phyloP scores from a whole-genome alignment of 2,797 vertebrate species.

The Mus minutoides region DNA sequence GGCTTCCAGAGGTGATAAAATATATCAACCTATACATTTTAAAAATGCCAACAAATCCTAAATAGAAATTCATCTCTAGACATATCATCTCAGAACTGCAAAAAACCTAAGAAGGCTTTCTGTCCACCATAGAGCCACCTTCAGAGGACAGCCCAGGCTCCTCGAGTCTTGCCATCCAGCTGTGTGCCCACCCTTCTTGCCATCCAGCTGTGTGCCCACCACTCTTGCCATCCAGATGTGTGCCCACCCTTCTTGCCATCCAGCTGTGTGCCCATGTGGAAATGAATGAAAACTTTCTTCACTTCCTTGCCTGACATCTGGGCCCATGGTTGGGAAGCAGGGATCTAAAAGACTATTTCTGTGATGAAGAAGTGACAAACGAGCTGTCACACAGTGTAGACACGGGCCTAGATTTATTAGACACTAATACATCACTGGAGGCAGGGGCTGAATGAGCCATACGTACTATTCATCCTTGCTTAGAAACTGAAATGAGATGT shows the following conservation, averaged over 20 bases:
- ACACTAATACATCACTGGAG: background rate
- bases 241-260: background rate
- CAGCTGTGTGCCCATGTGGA: background rate
- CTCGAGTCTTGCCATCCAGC: background rate
- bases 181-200: background rate
- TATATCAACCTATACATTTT: background rate
- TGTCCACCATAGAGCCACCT: background rate
- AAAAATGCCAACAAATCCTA: background rate
- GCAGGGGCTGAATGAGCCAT: background rate
- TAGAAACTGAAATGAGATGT: background rate
- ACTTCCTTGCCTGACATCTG: background rate
- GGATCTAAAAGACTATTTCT: background rate
- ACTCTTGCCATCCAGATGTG: too few species aligned
- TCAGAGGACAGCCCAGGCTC: too few species aligned
- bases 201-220: background rate
- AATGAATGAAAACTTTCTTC: background rate
- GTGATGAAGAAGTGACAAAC: background rate
- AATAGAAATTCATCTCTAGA: background rate
- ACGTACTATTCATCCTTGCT: background rate
- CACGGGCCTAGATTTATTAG: background rate
- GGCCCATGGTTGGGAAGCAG: background rate
- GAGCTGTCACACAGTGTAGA: background rate
- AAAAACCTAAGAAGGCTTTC: background rate
- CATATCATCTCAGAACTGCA: background rate
- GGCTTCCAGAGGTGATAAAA: background rate